phyloP scores from a whole-genome alignment of 2,797 vertebrate genomes.

The Borostomias antarcticus region DNA sequence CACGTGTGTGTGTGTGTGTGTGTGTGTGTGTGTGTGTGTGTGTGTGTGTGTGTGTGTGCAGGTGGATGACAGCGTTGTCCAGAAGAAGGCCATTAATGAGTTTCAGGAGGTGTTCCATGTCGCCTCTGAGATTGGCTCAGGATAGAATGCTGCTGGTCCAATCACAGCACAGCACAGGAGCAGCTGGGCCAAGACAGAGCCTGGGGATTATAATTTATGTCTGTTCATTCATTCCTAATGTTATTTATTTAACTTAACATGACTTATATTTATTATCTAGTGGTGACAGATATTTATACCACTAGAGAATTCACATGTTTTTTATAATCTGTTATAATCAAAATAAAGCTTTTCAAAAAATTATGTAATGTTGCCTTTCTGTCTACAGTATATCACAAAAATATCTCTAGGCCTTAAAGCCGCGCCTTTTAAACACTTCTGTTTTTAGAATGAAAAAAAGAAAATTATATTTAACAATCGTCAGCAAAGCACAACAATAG shows the following conservation, averaged over 20 bases:
- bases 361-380: background rate
- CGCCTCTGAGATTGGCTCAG: background rate
- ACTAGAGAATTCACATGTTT: too few species aligned
- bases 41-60: constrained; percentile 8
- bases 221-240: background rate
- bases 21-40: constrained; percentile 5
- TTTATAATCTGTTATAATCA: background rate
- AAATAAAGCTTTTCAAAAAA: background rate
- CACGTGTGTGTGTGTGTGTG: background rate
- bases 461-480: too few species aligned
- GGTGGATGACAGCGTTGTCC: background rate
- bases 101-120: background rate
- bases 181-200: background rate
- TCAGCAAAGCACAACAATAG: too few species aligned
- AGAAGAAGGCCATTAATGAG: background rate
- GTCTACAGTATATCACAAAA: too few species aligned
- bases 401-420: too few species aligned
- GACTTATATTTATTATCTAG: too few species aligned
- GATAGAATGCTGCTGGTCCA: background rate
- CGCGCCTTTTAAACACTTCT: too few species aligned
- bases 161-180: too few species aligned
- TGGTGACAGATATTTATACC: too few species aligned
- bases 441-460: too few species aligned
- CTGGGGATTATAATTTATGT: background rate
- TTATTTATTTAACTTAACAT: constrained; percentile 4